Evolutionary conservation across 2,113 vertebrate species (phyloP), one percentile per base, ranked within the genome.

Genomic region (Cottus gobio): DNA sequence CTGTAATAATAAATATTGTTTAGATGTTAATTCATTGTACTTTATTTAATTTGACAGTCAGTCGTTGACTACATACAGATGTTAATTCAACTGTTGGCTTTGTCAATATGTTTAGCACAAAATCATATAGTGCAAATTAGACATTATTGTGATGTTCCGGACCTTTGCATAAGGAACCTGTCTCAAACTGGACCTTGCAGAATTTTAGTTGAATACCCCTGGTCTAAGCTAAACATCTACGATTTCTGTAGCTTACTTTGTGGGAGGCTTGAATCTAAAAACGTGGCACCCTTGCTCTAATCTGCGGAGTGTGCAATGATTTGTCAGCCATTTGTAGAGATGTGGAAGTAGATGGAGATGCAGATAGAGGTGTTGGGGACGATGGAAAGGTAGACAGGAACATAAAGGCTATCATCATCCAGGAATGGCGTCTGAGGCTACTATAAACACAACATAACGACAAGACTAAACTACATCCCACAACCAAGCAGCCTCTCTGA

Each of bases 391-490:
- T n/a, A 75, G 58, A 66, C 85, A 77, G 78, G 77, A 85, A 79
- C 15, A 36, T 15, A 46, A 54, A 79, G 81, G 20, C 82, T 80
- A 39, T 68, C 74, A 71, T 88, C 60, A 82, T 60, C 9, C 39
- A 31, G 61, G 75, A 72, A 82, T 70, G 52, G 84, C 5, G 18
- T 54, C 16, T 28, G 70, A 77, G 39, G 54, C 79, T 50, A 79
- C 78, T 50, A 24, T 83, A 86, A 86, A 87, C 81, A 85, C 61
- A 79, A 75, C 82, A 60, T 31, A 71, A 63, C 13, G 46, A 84
- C 85, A 82, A 85, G 76, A 62, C 84, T 74, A 75, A 86, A 85
- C 83, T 80, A 77, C 61, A 87, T 87, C 84, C 84, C 84, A 80
- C 84, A 66, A 75, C 74, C 67, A 85, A 67, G 71, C 65, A 61